Conservation (phyloP, 2,797 vertebrate genomes). For the Liparis tanakae region DNA sequence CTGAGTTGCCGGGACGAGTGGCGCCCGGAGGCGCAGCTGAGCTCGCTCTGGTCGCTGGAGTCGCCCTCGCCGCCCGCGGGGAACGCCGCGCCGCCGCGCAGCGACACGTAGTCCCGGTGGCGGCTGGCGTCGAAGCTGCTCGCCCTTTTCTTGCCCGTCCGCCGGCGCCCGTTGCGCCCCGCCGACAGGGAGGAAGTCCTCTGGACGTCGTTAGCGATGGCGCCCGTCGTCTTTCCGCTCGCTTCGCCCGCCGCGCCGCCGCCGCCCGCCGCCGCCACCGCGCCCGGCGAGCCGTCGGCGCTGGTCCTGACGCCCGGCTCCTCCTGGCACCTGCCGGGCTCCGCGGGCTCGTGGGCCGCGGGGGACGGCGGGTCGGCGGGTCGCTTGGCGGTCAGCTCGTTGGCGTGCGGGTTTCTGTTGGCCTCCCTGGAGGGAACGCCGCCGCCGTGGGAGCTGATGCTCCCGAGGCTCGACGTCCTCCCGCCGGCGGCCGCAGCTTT, state of each 20-base stretch:
- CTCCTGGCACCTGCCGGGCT: conserved; percentile 50
- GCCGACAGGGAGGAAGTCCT: conserved; percentile 85
- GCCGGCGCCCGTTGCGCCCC: conserved; percentile 87
- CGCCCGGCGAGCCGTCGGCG: conserved; percentile 78
- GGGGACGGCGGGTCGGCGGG: conserved; percentile 61
- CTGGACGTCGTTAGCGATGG: too few species aligned
- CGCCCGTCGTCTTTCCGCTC: too few species aligned
- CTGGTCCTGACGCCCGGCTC: conserved; percentile 69
- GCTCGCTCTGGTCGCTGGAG: conserved; percentile 96
- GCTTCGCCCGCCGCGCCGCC: too few species aligned
- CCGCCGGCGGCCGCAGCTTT: conserved; percentile 63
- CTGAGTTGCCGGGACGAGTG: conserved; percentile 93
- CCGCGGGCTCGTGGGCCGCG: conserved; percentile 54
- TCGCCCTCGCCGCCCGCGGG: conserved; percentile 89
- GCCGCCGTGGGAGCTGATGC: conserved; percentile 75
- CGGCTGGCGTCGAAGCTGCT: conserved; percentile 97
- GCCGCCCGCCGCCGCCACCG: too few species aligned
- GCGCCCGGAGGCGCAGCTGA: conserved; percentile 94
- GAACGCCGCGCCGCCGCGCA: conserved; percentile 88
- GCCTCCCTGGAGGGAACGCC: conserved; percentile 92
- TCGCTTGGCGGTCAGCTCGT: conserved; percentile 86
- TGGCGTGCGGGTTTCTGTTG: conserved; percentile 98
- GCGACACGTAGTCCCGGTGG: conserved; percentile 90
- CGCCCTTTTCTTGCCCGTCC: conserved; percentile 93
- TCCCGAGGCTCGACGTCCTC: conserved; percentile 71